phyloP scores from a whole-genome alignment of 2,113 vertebrate genomes.

The Paralichthys olivaceus region DNA sequence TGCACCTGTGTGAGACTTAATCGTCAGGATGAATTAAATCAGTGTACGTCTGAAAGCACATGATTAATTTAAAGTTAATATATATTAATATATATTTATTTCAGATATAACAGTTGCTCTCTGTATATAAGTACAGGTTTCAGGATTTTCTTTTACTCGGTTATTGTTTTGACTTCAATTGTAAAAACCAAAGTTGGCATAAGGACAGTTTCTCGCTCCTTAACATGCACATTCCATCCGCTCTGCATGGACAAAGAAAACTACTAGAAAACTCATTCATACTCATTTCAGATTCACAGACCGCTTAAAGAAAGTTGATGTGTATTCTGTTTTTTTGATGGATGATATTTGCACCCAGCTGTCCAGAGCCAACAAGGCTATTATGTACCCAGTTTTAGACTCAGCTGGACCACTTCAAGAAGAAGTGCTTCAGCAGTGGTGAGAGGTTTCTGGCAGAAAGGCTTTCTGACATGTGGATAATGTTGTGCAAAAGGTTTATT shows the following conservation, averaged over 20 bases:
- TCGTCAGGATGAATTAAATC: slow-evolving; percentile 35
- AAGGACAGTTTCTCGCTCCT: slow-evolving; percentile 35
- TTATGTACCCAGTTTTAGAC: not conserved
- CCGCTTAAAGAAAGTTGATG: not conserved
- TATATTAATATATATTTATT: slow-evolving; percentile 71
- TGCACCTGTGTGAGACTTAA: slow-evolving; percentile 29
- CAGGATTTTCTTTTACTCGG: slow-evolving; percentile 24
- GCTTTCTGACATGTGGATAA: not conserved
- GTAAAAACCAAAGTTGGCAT: slow-evolving; percentile 71
- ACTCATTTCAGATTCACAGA: not conserved
- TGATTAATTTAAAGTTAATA: slow-evolving; percentile 53
- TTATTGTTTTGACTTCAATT: slow-evolving; percentile 41
- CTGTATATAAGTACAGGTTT: slow-evolving; percentile 54
- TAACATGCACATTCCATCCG: slow-evolving; percentile 51
- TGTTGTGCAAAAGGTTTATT: not conserved
- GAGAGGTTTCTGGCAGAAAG: too few relatives aligned
- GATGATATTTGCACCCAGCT: not conserved
- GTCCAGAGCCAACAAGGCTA: not conserved
- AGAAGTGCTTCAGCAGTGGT: too few relatives aligned
- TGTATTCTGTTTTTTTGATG: not conserved
- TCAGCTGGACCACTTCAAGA: not conserved
- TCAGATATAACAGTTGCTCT: slow-evolving; percentile 25
- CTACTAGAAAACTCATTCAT: not conserved
- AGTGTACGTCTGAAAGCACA: slow-evolving; percentile 51
- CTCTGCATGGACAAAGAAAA: slow-evolving; percentile 15